Evolutionary conservation across 2,797 vertebrate species (phyloP).

Genomic region (Ciconia nigra): DNA sequence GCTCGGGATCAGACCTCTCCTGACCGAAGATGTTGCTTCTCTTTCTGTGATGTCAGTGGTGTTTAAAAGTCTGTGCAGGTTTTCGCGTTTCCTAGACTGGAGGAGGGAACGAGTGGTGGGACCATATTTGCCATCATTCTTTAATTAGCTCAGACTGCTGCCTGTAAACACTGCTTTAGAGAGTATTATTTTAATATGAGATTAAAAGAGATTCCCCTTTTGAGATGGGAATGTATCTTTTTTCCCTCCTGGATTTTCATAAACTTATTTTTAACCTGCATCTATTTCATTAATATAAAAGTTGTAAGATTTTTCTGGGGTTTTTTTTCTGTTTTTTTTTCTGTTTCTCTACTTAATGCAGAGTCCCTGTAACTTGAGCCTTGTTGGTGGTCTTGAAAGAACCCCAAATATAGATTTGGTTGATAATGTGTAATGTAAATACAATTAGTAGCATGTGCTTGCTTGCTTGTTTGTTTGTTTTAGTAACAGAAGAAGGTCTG

Average conservation of each 20-base stretch:
- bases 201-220: background rate
- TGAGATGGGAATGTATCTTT: background rate
- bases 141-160: constrained; percentile 24
- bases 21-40: background rate
- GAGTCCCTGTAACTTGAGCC: constrained; percentile 63
- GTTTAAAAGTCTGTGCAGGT: background rate
- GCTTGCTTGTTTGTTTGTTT: constrained; percentile 46
- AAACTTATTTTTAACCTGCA: constrained; percentile 1
- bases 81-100: background rate
- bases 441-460: constrained; percentile 87
- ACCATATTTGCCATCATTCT: constrained; percentile 1
- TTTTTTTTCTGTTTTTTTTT: background rate
- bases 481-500: constrained; percentile 68
- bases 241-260: background rate
- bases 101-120: background rate
- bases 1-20: background rate
- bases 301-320: background rate
- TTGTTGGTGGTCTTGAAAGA: constrained; percentile 89
- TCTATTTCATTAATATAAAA: background rate
- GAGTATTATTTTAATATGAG: background rate
- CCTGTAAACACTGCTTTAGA: constrained; percentile 2
- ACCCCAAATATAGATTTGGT: constrained; percentile 77
- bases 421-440: constrained; percentile 87
- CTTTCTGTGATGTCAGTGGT: background rate
- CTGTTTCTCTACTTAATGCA: background rate